Evolutionary conservation across 2,113 vertebrate species (phyloP), one percentile per base, ranked within the genome.

Genomic region (Setophaga coronata): DNA sequence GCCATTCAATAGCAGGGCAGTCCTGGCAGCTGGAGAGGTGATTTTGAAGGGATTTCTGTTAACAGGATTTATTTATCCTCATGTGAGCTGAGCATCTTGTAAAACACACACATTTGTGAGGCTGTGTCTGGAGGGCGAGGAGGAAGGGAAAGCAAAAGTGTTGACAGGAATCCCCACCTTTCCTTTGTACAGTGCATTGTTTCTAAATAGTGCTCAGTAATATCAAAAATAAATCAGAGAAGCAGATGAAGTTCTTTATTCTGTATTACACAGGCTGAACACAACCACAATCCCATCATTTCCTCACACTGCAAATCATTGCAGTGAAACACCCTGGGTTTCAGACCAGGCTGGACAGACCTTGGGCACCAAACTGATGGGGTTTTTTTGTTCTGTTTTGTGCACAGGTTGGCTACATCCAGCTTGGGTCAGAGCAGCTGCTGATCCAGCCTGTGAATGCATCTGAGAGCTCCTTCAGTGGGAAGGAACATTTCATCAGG

Each of bases 361-460:
- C 67, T 53, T 54, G 45, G 61, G 19, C 19, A n/a, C 42, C 65
- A 81, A 47, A 74, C 56, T 86, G 47, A 97, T 64, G 9, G 15
- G 6, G 0, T 21, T 5, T 56, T 53, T 80, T 25, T 4, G 14
- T 76, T 96, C 56, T 95, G 48, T 86, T 96, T 71, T 95, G 54
- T 94, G 82, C 71, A 50, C 98, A 99, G 99, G 98, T 98, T 71
- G 99, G 99, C n/a, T 97, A 99, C 57, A 98, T 99, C 93, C 98
- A 99, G 53, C 96, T 98, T 1, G 98, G 98, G 71, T 97, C 98
- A 69, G 99, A 99, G 67, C 98, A 98, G 67, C 93, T 99, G 94
- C 98, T 99, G 47, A 98, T 99, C 77, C 97, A 99, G 77, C 99
- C 99, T 1, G 94, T 99, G 93, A 98, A 97, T 47, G 84, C 81